Base-by-base conservation (phyloP, 2,888 invertebrate species). In the Lepidocyrtoides sp. region DNA sequence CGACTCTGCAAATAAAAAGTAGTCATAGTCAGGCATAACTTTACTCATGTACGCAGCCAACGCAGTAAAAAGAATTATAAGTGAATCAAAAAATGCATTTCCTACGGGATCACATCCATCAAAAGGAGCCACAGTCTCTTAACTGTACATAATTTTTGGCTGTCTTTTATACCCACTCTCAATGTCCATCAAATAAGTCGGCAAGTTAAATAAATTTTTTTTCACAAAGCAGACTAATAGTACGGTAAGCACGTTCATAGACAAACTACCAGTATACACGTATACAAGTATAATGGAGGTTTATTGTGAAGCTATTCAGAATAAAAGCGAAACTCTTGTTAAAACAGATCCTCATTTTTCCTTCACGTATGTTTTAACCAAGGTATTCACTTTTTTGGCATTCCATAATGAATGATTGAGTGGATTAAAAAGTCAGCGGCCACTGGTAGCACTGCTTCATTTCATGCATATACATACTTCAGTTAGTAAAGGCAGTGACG, bases 81-180 rank as follows among this genome's bases (percentile, higher is more conserved):
- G 51, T 69, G 69, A 69, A 69, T 69, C 84, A 84, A 84, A 69
- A 82, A 63, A 23, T 60, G 60, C 60, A 44, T 63, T 82, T 79
- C 77, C 77, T 69, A 48, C 29, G 26, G 83, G 44, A 57, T 57
- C 48, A 41, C 72, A 57, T 44, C 72, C 57, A 72, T 57, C 75
- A 84, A 75, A 85, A 85, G 85, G 57, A 85, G 26, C 85, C 85
- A 57, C 63, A 77, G 60, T 86, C 77, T 54, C 48, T 77, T 86
- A 86, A 86, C 86, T 86, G 48, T 77, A 86, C 86, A 60, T 63
- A 86, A 63, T 77, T 32, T 29, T 63, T 60, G 17, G n/a, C 36
- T 48, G 57, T 77, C 77, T 77, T 63, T 77, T 54, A 29, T 79
- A 32, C 26, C 48, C 79, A 51, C 79, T 79, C 79, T 87, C 66